Base-by-base conservation (phyloP, 2,888 invertebrate species). In the Leptopterna dolabrata region DNA sequence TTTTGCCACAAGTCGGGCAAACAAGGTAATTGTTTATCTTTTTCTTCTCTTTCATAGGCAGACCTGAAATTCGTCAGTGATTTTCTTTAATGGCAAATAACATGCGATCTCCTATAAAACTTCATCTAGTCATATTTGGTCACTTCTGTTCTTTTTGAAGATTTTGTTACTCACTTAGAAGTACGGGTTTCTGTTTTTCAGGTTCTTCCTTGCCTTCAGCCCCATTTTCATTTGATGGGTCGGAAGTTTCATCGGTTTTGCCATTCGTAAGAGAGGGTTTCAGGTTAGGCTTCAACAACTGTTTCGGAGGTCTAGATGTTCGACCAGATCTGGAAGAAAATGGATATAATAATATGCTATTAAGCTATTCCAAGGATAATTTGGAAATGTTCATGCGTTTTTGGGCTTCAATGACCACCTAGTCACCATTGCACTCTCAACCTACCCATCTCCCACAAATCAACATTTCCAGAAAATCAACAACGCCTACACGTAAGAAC, bases 1-100 rank as follows among this genome's bases (percentile, higher is more conserved):
- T 93, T 91, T 95, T 95, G 84, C 93, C 92, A 91, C 95, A 95
- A n/a, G 93, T 93, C 0, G 93, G 93, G 91, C 95, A 95, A 47
- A 93, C 92, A 90, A 93, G 94, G 78, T 93, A 92, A 71, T 93
- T 91, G 0, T 93, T 92, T 88, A 93, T 92, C 84, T 92, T 93
- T 76, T 93, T 92, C 90, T 92, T 92, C 82, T 89, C 82, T 73
- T 63, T 89, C 14, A 84, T 76, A 45, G 88, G 76, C 24, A 83
- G 41, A 16, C 83, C 83, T 83, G 36, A 36, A 83, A 83, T 16
- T 19, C 36, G 24, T 11, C 1, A 70, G 29, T 13, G 2, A 16
- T 70, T 2, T 29, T 70, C 7, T 2, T 9, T 16, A 13, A 1
- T 9, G 47, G 47, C 1, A 16, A 14, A 47, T 47, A 13, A 47